phyloP scores from a whole-genome alignment of 2,888 invertebrate genomes.

The Pyrochroa serraticornis region DNA sequence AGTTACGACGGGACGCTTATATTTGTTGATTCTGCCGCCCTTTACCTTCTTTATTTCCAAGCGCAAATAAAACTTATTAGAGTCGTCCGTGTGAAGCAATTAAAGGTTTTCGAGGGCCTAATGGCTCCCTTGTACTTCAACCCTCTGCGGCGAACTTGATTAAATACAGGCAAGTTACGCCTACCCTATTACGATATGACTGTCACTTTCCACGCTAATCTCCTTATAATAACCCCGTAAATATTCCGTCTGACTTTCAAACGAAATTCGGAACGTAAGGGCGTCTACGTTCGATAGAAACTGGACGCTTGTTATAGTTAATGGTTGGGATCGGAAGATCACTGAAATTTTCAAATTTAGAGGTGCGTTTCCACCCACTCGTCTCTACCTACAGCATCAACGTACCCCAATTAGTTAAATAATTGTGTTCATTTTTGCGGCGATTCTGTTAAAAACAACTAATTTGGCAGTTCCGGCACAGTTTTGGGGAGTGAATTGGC shows the following conservation, averaged over 20 bases:
- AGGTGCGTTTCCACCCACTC: constrained; percentile 3
- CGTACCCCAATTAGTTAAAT: constrained; percentile 27
- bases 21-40: too few relatives aligned
- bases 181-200: constrained; percentile 53
- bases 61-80: too few relatives aligned
- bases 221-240: constrained; percentile 47
- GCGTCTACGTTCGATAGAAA: constrained; percentile 4
- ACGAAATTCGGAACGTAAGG: background rate
- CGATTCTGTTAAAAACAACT: constrained; percentile 20
- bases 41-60: too few relatives aligned
- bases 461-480: constrained; percentile 28
- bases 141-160: constrained; percentile 43
- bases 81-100: too few relatives aligned
- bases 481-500: constrained; percentile 22
- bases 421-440: constrained; percentile 20
- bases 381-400: background rate
- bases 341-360: background rate
- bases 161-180: constrained; percentile 46
- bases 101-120: too few relatives aligned
- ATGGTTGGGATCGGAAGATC: background rate
- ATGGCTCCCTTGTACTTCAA: constrained; percentile 2
- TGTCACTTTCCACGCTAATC: constrained; percentile 54
- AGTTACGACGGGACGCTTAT: too few relatives aligned
- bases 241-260: background rate
- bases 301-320: background rate